A percentile compares a stretch with the other conserved stretches of the same genome.
These are phyloP conservation scores for Nephrotoma flavescens DNA, from an alignment of 2,888 invertebrate species.

Conservation along the genomic window DNA sequence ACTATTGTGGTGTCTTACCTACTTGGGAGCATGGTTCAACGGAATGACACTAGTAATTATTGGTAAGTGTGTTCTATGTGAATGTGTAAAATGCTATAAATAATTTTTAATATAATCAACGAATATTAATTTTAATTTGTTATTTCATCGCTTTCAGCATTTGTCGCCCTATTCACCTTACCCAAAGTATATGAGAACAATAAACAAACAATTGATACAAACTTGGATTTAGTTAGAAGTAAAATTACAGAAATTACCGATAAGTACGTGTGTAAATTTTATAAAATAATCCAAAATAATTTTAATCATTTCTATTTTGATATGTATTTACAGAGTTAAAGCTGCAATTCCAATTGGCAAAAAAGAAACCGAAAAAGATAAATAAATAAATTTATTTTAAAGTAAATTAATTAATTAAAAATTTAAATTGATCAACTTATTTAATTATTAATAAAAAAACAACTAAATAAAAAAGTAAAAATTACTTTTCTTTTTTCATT, in stretches of 20 bases:
- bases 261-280: constrained; percentile 47
- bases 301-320: constrained; percentile 10
- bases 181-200: constrained; percentile 94
- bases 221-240: constrained; percentile 71
- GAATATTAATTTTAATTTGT: constrained; percentile 8
- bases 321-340: constrained; percentile 51
- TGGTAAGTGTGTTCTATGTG: constrained; percentile 41
- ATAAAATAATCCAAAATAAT: background rate
- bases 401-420: background rate
- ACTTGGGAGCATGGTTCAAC: constrained; percentile 97
- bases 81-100: background rate
- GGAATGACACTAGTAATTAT: constrained; percentile 96
- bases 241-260: constrained; percentile 79
- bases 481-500: background rate
- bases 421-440: background rate
- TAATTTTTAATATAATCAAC: background rate
- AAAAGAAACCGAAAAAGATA: constrained; percentile 74
- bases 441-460: background rate
- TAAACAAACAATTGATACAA: constrained; percentile 84
- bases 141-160: constrained; percentile 44
- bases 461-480: background rate
- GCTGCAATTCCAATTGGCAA: constrained; percentile 80
- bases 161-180: constrained; percentile 84
- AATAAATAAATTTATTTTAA: constrained; percentile 36
- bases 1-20: constrained; percentile 91